These are phyloP conservation scores for Tarsius wallacei DNA, from an alignment of 2,797 vertebrate species.

Conservation along the genomic window DNA sequence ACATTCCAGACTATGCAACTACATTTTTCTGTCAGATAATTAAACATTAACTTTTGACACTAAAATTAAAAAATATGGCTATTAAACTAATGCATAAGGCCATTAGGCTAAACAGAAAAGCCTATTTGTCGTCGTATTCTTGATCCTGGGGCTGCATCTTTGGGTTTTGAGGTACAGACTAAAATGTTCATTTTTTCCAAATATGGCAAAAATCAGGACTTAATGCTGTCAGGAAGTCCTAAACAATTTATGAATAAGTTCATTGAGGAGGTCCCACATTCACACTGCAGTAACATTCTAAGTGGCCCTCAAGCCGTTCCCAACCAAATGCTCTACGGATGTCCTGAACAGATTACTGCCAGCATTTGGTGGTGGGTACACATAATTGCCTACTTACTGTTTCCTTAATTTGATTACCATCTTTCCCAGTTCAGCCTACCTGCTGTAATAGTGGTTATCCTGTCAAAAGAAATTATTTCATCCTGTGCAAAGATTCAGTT, in stretches of 20 bases:
- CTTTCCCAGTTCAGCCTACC: conserved; percentile 71
- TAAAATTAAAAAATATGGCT: conserved; percentile 69
- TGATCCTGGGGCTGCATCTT: background rate
- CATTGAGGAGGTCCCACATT: background rate
- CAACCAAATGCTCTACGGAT: background rate
- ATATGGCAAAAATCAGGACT: conserved; percentile 17
- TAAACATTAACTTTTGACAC: conserved; percentile 75
- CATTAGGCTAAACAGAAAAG: conserved; percentile 44
- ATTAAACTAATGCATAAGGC: conserved; percentile 77
- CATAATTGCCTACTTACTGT: conserved; percentile 70
- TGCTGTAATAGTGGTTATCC: conserved; percentile 80
- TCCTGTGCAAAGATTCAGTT: conserved; percentile 57
- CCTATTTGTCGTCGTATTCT: background rate
- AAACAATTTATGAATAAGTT: background rate
- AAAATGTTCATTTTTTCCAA: conserved; percentile 42
- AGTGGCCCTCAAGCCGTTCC: background rate
- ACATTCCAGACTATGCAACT: conserved; percentile 44
- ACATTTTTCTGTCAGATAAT: conserved; percentile 75
- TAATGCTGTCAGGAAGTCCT: background rate
- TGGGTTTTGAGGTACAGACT: background rate
- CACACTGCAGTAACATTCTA: background rate
- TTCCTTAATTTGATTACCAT: conserved; percentile 74
- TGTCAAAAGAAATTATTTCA: conserved; percentile 80
- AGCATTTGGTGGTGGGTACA: conserved; percentile 57
- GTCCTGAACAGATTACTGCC: conserved; percentile 32